These are phyloP conservation scores for Sebastes fasciatus DNA, from an alignment of 2,113 vertebrate genomes.

Conservation along the genomic window DNA sequence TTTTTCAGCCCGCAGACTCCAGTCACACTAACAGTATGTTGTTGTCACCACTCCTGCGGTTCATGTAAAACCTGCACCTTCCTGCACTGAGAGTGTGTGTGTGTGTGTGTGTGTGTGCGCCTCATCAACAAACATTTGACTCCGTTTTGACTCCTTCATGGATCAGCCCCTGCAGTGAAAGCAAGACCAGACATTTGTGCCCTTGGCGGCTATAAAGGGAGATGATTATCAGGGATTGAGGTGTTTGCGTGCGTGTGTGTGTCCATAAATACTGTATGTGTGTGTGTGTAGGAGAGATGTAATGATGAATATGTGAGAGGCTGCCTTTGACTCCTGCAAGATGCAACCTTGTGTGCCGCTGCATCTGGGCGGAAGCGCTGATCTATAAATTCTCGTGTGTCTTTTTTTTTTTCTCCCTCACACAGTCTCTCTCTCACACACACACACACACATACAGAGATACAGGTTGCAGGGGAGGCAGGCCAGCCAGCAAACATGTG, in stretches of 20 bases:
- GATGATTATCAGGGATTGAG: constrained; percentile 63
- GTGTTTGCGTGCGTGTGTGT: constrained; percentile 34
- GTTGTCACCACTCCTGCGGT: constrained; percentile 32
- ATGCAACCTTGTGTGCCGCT: constrained; percentile 59
- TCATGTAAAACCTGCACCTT: constrained; percentile 42
- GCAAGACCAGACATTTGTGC: constrained; percentile 57
- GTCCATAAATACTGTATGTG: constrained; percentile 34
- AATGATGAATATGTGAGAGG: constrained; percentile 69
- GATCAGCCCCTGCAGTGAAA: constrained; percentile 54
- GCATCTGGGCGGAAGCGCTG: constrained; percentile 45
- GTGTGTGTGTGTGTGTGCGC: constrained; percentile 5
- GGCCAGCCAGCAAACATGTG: constrained; percentile 46
- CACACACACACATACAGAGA: neutral
- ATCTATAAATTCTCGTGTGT: constrained; percentile 71
- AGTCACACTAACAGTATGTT: constrained; percentile 37
- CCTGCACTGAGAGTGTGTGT: constrained; percentile 1
- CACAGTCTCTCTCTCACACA: neutral
- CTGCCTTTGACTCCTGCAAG: constrained; percentile 51
- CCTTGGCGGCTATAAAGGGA: constrained; percentile 64
- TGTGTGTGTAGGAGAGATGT: constrained; percentile 47
- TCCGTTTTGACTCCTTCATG: constrained; percentile 49
- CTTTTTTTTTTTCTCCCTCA: neutral
- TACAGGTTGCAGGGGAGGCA: constrained; percentile 28
- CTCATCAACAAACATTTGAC: constrained; percentile 38
- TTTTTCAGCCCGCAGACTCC: constrained; percentile 16